phyloP scores from a whole-genome alignment of 2,888 invertebrate genomes.

The Cheilosia pagana region DNA sequence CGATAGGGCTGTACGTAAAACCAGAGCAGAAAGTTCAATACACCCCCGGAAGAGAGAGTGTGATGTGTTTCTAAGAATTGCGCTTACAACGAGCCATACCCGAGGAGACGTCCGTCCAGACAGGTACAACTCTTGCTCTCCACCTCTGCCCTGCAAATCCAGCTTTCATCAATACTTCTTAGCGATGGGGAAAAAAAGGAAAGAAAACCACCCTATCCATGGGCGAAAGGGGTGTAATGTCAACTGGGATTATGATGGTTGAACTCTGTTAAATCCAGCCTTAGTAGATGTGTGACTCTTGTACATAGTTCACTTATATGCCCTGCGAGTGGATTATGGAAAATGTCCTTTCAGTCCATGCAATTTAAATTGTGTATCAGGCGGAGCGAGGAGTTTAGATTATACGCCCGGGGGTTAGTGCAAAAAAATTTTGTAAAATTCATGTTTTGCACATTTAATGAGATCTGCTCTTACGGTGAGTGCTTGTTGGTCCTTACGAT shows the following conservation, averaged over 20 bases:
- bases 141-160: not conserved
- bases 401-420: constrained; percentile 10
- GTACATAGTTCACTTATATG: constrained; percentile 52
- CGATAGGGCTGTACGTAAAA: constrained; percentile 19
- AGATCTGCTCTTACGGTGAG: constrained; percentile 53
- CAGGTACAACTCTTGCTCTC: constrained; percentile 1
- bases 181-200: constrained; percentile 23
- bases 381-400: not conserved
- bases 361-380: constrained; percentile 58
- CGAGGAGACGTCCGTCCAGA: constrained; percentile 46
- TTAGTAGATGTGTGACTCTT: constrained; percentile 50
- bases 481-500: constrained; percentile 25
- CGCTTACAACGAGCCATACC: constrained; percentile 27
- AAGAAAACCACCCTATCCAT: constrained; percentile 35
- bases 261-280: constrained; percentile 72
- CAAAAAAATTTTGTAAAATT: constrained; percentile 61
- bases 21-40: constrained; percentile 57
- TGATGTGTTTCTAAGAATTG: constrained; percentile 45
- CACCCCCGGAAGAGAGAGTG: constrained; percentile 26
- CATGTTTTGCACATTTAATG: constrained; percentile 74
- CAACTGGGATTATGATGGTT: constrained; percentile 72
- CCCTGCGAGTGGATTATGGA: constrained; percentile 32
- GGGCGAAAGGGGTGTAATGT: constrained; percentile 51
- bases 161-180: constrained; percentile 53
- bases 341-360: constrained; percentile 49